A percentile compares a stretch with the other conserved stretches of the same genome.
These are phyloP conservation scores for Hydractinia symbiolongicarpus DNA, from an alignment of 30 jellyfish, hydroid and myxozoan genomes.

Conservation along the genomic window DNA sequence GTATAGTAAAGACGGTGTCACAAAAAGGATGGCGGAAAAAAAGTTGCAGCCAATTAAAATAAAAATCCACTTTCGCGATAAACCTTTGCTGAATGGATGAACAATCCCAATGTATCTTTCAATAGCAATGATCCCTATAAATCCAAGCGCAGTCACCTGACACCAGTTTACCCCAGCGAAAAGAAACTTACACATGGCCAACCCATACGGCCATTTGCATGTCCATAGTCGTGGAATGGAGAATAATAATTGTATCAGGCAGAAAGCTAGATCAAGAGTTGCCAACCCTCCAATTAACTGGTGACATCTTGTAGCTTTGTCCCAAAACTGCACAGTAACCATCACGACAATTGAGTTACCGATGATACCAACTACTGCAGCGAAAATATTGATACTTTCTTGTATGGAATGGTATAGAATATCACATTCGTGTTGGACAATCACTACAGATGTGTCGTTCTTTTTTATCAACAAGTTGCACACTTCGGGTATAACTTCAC, in stretches of 20 bases:
- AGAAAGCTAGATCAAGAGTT: not conserved
- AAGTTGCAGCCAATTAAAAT: not conserved
- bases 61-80: not conserved
- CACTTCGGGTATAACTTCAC: not conserved
- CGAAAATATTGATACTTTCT: not conserved
- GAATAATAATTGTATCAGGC: not conserved
- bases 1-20: not conserved
- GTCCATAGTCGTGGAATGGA: constrained; percentile 13
- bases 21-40: not conserved
- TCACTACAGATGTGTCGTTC: not conserved
- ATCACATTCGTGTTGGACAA: not conserved
- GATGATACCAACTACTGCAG: not conserved
- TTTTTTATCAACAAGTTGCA: not conserved
- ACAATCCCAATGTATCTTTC: constrained; percentile 3
- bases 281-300: not conserved
- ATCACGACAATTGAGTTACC: not conserved
- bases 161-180: constrained; percentile 1
- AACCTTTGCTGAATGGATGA: not conserved
- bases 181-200: not conserved
- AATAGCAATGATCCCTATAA: not conserved
- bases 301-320: constrained; percentile 5
- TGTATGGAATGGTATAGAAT: not conserved
- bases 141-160: constrained; percentile 16
- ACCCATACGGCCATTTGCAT: constrained; percentile 5
- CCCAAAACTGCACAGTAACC: not conserved